Percentiles rank a stretch among this genome's conserved stretches.
phyloP scores from a whole-genome alignment of 30 jellyfish, hydroid and myxozoan species.

The Sanderia malayensis region DNA sequence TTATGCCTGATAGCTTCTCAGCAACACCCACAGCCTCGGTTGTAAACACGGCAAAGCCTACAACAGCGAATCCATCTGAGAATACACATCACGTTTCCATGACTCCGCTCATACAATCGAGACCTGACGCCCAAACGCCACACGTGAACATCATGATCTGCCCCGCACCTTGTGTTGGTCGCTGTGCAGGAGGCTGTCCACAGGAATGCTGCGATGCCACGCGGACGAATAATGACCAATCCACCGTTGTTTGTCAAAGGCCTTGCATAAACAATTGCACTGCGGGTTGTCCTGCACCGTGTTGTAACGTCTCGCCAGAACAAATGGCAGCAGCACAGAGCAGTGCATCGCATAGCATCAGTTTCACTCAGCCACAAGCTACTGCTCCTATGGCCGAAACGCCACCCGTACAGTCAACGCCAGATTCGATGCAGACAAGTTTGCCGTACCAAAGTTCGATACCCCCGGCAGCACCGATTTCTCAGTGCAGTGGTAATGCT shows the following conservation, averaged over 20 bases:
- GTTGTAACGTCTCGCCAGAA: constrained; percentile 38
- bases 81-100: too few species aligned
- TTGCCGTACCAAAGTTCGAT: constrained; percentile 22
- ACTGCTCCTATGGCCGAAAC: constrained; percentile 7
- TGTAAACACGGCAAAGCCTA: too few species aligned
- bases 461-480: too few species aligned
- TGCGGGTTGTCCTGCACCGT: constrained; percentile 41
- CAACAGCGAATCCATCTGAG: too few species aligned
- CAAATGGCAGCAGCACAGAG: constrained; percentile 57
- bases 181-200: constrained; percentile 72
- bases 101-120: too few species aligned
- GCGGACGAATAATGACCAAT: constrained; percentile 27
- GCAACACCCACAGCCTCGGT: too few species aligned
- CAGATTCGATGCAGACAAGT: constrained; percentile 4
- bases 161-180: constrained; percentile 63
- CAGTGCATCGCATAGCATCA: constrained; percentile 34
- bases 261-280: constrained; percentile 49
- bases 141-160: constrained; percentile 42
- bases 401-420: constrained; percentile 6
- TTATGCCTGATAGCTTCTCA: too few species aligned
- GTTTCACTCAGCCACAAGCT: constrained; percentile 26
- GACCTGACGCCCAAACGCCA: too few species aligned
- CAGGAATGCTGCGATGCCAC: constrained; percentile 72
- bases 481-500: too few species aligned
- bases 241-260: constrained; percentile 44